Evolutionary conservation across 2,113 vertebrate species (phyloP).

Genomic region (Peromyscus leucopus): DNA sequence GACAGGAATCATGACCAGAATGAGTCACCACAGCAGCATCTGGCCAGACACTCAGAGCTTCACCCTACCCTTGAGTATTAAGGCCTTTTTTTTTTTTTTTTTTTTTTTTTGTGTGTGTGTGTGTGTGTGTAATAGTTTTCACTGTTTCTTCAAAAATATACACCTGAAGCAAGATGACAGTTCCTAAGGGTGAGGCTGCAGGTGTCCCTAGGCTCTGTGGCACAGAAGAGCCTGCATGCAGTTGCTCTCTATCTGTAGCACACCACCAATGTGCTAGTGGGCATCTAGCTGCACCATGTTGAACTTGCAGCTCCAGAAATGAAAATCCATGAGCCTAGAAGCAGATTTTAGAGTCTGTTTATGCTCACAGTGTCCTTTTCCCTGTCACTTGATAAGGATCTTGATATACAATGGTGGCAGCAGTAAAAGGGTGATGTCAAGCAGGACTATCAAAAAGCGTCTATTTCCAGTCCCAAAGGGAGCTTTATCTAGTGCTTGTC

Average conservation of each 20-base stretch:
- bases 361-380: not conserved
- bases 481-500: not conserved
- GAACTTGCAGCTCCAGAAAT: not conserved
- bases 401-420: not conserved
- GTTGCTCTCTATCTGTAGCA: too few species aligned
- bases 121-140: not conserved
- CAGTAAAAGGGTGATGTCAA: not conserved
- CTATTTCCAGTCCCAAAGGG: not conserved
- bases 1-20: fast-evolving
- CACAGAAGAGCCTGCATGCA: too few species aligned
- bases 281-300: not conserved
- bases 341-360: not conserved
- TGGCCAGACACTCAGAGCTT: not conserved
- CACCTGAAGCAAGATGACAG: not conserved
- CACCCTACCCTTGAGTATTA: not conserved
- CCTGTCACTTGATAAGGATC: not conserved
- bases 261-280: not conserved
- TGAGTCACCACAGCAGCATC: not conserved
- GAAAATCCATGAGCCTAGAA: not conserved
- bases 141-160: not conserved
- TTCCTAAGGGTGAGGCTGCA: not conserved
- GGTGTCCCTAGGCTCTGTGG: too few species aligned
- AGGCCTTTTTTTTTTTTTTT: not conserved
- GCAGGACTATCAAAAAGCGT: not conserved
- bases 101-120: fast-evolving